Base-by-base conservation (phyloP, 1,140 invertebrate species). In the Platyscapa corneri region DNA sequence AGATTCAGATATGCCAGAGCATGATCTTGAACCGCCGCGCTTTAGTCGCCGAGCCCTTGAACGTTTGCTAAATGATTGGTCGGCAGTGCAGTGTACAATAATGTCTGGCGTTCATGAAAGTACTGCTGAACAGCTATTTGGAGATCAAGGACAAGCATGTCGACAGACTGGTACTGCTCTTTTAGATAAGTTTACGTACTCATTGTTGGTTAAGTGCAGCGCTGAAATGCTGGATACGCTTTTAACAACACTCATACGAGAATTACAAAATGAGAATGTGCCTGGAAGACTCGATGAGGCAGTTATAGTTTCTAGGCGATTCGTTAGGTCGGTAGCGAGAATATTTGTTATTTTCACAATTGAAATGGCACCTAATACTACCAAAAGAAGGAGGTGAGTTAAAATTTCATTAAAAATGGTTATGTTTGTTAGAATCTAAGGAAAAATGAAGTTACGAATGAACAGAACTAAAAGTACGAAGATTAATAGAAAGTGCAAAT, bases 121-220 rank as follows among this genome's bases (percentile, higher is more conserved):
- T 85, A 85, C 89, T 32, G 91, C 88, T n/a, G 94, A 95, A 85
- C 94, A 94, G 89, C 90, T 95, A 6, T 96, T 95, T 89, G 96
- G 96, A 67, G 97, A 97, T 87, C 95, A 96, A 89, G 94, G 96
- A 23, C 96, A 96, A 88, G 92, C 97, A 67, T 95, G 96, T 83
- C 95, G 95, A 79, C 99, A 99, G 91, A 97, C 96, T 89, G 98
- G 98, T 37, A 98, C 98, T 0, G 98, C 98, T 8, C 94, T 99
- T 12, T 94, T 99, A 7, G 99, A 99, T 91, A 99, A 99, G 94
- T 99, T 99, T 90, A 98, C 98, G 0, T 98, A 99, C 91, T 98
- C 96, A 85, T 94, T 99, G 56, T 95, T 99, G 64, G 97, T 98
- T 0, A 99, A 99, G 92, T 99, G 99, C 92, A 97, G 96, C 83